Evolutionary conservation across 2,888 invertebrate genomes (phyloP), one percentile per base, ranked within the genome.

Genomic region (Drosophila greeni): DNA sequence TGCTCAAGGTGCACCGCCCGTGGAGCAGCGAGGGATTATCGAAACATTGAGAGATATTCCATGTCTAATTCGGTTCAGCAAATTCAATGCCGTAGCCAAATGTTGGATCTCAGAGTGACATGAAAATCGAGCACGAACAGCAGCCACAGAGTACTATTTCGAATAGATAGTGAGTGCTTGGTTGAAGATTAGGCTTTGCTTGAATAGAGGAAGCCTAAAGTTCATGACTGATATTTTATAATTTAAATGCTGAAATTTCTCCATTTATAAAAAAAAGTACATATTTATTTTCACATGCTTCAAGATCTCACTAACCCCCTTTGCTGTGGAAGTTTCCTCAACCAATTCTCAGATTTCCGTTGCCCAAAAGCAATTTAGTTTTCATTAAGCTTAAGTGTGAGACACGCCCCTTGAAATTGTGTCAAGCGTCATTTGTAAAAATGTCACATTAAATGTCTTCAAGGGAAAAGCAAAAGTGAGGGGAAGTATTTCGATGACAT

Each of bases 381-480:
- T 66, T 67, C 40, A 52, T 36, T 31, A 18, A 52, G 57, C 47
- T 33, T 20, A 52, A 67, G 33, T 57, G 53, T 65, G 39, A 20
- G 53, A 54, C 52, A 56, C 47, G 36, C 73, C 49, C 26, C 18
- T 52, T 53, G 23, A 48, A 71, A 24, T 40, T 14, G n/a, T 51
- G 31, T 34, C 31, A 31, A n/a, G 47, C 31, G 20, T 43, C 69
- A 60, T 68, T 60, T 49, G 18, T 39, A 23, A 42, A 64, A 56
- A 51, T 76, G 77, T 67, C 72, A 58, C 58, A 76, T 67, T 45
- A 59, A 26, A 62, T 48, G 62, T 49, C 5, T 11, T 39, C 31
- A 18, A 5, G 11, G 9, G 36, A 40, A 16, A 29, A 5, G 40
- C 12, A 14, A 43, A 26, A 16, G 49, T 9, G 18, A 31, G 33